Conservation (phyloP, 2,797 vertebrate genomes). For the Mastacembelus armatus region DNA sequence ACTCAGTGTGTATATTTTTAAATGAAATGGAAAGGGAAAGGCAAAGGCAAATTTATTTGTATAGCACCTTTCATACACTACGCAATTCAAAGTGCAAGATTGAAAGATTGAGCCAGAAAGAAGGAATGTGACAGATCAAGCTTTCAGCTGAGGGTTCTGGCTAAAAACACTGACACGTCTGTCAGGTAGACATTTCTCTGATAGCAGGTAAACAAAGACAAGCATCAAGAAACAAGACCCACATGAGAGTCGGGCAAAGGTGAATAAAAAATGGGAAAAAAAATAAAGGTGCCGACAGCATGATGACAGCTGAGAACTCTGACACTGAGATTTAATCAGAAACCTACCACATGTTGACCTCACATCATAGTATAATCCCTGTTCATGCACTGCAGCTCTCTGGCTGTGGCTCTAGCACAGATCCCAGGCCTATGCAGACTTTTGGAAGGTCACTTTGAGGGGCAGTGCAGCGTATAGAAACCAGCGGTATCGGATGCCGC, state of each 20-base stretch:
- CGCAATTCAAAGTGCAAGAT: too few species aligned
- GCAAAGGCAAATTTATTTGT: too few species aligned
- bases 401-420: slow-evolving; percentile 19
- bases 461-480: slow-evolving; percentile 39
- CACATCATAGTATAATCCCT: slow-evolving; percentile 37
- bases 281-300: slow-evolving; percentile 6
- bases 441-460: slow-evolving; percentile 62
- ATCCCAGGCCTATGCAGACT: slow-evolving; percentile 48
- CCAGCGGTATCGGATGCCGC: slow-evolving; percentile 38
- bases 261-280: not conserved
- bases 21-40: slow-evolving; percentile 3
- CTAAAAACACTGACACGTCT: slow-evolving; percentile 27
- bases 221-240: slow-evolving; percentile 4
- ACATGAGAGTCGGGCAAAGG: not conserved
- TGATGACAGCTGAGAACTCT: slow-evolving; percentile 58
- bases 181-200: slow-evolving; percentile 14
- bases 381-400: slow-evolving; percentile 16
- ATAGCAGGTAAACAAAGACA: slow-evolving; percentile 30
- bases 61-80: too few species aligned
- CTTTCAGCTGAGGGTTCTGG: not conserved
- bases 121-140: not conserved
- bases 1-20: slow-evolving; percentile 3
- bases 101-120: too few species aligned
- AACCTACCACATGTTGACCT: slow-evolving; percentile 34
- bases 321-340: slow-evolving; percentile 42